Evolutionary conservation across 2,888 invertebrate species (phyloP), one percentile per base, ranked within the genome.

Genomic region (Tenthredo mesomela): DNA sequence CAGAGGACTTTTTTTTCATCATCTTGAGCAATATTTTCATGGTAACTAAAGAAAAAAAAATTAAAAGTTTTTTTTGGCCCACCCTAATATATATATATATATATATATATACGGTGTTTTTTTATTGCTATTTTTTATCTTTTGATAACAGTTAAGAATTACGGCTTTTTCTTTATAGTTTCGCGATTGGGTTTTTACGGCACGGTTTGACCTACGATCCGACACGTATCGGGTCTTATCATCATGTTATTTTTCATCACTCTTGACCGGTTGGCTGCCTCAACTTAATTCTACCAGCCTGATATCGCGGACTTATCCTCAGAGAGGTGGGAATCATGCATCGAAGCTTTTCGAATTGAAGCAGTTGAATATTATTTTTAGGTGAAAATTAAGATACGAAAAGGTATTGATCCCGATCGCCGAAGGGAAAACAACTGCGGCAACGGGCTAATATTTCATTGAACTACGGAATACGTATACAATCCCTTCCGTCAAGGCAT

Each of bases 171-270:
- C n/a, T n/a, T n/a, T 70, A 37, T 70, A n/a, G 18, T 37, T 70
- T 37, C 18, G 37, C 70, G 70, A 70, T 37, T n/a, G 37, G 70
- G n/a, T 37, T 70, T 37, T 70, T 29, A 70, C n/a, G 70, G 70
- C 37, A 7, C n/a, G 70, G 33, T 37, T 37, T 70, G 70, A 37
- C 33, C 70, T 37, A 37, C 33, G 15, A 37, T 18, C 70, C 70
- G 15, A 18, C 70, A 37, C 37, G 70, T 70, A 70, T 37, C 70
- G 37, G n/a, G 70, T 33, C 15, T 37, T 37, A 37, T 33, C 33
- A n/a, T 37, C 33, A n/a, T 37, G 37, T 37, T 70, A 37, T 37
- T 70, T 18, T 70, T 40, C 70, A 37, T 70, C 37, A 37, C n/a
- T 37, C 70, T 33, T 37, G 33, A 37, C 18, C 70, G 70, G 37